phyloP scores from a whole-genome alignment of 2,797 vertebrate genomes.

The Takifugu ocellatus region DNA sequence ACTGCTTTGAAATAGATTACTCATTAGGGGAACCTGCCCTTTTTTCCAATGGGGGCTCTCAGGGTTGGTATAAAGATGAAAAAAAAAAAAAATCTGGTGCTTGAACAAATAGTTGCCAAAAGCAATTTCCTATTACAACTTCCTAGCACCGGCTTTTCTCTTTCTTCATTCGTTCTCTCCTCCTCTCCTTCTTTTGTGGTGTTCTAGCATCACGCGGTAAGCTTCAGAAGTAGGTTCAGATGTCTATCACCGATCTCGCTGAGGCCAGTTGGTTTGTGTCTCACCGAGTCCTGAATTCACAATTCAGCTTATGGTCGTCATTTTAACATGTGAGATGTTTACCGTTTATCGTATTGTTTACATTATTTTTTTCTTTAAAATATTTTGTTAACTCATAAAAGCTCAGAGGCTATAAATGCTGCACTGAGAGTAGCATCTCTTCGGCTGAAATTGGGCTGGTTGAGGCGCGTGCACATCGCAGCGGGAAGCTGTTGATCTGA shows the following conservation, averaged over 20 bases:
- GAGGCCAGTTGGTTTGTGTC: constrained; percentile 45
- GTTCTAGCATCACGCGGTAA: constrained; percentile 80
- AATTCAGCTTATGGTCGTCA: constrained; percentile 15
- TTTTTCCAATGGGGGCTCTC: constrained; percentile 93
- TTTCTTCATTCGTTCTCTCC: constrained; percentile 30
- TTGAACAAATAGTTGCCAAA: constrained; percentile 99
- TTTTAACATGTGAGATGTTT: constrained; percentile 18
- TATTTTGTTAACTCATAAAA: constrained; percentile 23
- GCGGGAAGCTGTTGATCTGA: constrained; percentile 42
- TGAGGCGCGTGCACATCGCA: constrained; percentile 31
- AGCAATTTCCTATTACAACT: constrained; percentile 98
- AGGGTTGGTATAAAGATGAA: constrained; percentile 86
- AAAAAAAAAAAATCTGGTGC: constrained; percentile 81
- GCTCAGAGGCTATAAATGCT: constrained; percentile 15
- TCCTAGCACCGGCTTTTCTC: constrained; percentile 82
- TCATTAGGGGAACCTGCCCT: constrained; percentile 99
- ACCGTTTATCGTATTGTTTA: constrained; percentile 16
- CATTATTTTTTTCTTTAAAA: constrained; percentile 14
- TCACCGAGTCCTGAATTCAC: constrained; percentile 33
- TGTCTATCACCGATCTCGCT: constrained; percentile 70
- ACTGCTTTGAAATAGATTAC: constrained; percentile 99
- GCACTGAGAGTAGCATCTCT: constrained; percentile 16
- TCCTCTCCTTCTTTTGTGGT: constrained; percentile 48
- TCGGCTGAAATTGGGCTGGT: constrained; percentile 37
- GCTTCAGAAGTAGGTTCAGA: constrained; percentile 75